Percentiles rank a stretch among this genome's conserved stretches.
Conservation (phyloP, 1,140 invertebrate genomes). For the Hylyphantes graminicola region DNA sequence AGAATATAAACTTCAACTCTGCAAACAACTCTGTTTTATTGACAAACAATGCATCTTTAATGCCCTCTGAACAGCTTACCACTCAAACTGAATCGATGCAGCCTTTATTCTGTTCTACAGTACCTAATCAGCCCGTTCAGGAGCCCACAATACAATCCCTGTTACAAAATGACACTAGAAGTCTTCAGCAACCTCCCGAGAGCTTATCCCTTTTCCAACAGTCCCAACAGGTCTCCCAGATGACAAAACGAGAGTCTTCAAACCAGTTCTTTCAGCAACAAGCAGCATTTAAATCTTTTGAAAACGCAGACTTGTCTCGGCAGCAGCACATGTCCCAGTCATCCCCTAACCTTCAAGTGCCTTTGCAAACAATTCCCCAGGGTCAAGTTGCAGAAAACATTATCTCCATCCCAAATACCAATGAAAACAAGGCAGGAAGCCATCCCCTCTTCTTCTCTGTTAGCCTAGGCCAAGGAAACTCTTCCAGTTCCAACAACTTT, state of each 20-base stretch:
- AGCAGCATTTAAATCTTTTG: slow-evolving; percentile 22
- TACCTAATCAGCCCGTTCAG: slow-evolving; percentile 24
- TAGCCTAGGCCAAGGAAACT: slow-evolving; percentile 28
- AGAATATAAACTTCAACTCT: slow-evolving; percentile 12
- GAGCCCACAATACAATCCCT: slow-evolving; percentile 37
- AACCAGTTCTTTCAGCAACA: slow-evolving; percentile 44
- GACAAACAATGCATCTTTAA: slow-evolving; percentile 40
- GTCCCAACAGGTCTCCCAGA: background rate
- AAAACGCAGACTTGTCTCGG: slow-evolving; percentile 28
- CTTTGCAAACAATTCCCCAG: slow-evolving; percentile 48
- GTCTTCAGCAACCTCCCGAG: slow-evolving; percentile 28
- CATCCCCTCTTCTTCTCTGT: slow-evolving; percentile 47
- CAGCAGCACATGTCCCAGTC: slow-evolving; percentile 24
- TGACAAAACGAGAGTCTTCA: slow-evolving; percentile 17
- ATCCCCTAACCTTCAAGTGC: slow-evolving; percentile 37
- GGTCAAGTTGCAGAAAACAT: slow-evolving; percentile 30
- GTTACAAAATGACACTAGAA: slow-evolving; percentile 20
- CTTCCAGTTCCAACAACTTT: slow-evolving; percentile 21
- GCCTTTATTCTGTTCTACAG: slow-evolving; percentile 33
- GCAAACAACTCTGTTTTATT: slow-evolving; percentile 7
- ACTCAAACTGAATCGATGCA: slow-evolving; percentile 32
- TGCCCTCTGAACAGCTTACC: slow-evolving; percentile 21
- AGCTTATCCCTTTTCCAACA: slow-evolving; percentile 36
- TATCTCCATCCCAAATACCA: slow-evolving; percentile 20
- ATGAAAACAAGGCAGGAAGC: slow-evolving; percentile 24